A percentile compares a stretch with the other conserved stretches of the same genome.
Conservation (phyloP, 2,888 invertebrate genomes). For the Agrilus cyanescens region DNA sequence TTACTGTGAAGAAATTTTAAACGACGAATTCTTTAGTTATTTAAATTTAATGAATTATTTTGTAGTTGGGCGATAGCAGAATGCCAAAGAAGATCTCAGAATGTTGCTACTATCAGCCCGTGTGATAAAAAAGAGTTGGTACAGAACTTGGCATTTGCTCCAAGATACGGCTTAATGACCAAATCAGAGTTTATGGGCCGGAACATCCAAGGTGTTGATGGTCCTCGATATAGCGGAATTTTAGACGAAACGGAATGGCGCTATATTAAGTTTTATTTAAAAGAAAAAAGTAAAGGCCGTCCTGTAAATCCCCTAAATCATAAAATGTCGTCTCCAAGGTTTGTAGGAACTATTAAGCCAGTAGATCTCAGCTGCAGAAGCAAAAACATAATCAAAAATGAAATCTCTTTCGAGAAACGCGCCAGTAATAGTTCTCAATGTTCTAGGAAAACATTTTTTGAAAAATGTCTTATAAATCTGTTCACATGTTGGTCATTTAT, state of each 20-base stretch:
- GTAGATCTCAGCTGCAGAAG: constrained; percentile 23
- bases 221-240: constrained; percentile 41
- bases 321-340: constrained; percentile 25
- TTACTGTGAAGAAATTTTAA: too few relatives aligned
- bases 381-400: constrained; percentile 12
- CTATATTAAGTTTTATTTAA: constrained; percentile 27
- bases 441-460: constrained; percentile 21
- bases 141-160: constrained; percentile 28
- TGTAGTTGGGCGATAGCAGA: constrained; percentile 43
- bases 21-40: too few relatives aligned
- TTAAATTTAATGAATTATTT: neutral
- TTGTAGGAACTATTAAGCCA: constrained; percentile 19
- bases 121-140: constrained; percentile 33
- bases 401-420: constrained; percentile 11
- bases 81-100: constrained; percentile 41
- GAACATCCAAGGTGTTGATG: constrained; percentile 26
- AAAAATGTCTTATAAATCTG: constrained; percentile 29
- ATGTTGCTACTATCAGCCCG: constrained; percentile 40
- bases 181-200: constrained; percentile 45
- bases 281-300: constrained; percentile 25
- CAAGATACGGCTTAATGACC: constrained; percentile 44
- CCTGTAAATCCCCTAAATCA: constrained; percentile 24
- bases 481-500: constrained; percentile 32
- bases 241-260: constrained; percentile 41
- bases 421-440: constrained; percentile 9